A percentile compares a stretch with the other conserved stretches of the same genome.
Conservation (phyloP, 2,888 invertebrate species). For the Chaetogeoica ovagalla region DNA sequence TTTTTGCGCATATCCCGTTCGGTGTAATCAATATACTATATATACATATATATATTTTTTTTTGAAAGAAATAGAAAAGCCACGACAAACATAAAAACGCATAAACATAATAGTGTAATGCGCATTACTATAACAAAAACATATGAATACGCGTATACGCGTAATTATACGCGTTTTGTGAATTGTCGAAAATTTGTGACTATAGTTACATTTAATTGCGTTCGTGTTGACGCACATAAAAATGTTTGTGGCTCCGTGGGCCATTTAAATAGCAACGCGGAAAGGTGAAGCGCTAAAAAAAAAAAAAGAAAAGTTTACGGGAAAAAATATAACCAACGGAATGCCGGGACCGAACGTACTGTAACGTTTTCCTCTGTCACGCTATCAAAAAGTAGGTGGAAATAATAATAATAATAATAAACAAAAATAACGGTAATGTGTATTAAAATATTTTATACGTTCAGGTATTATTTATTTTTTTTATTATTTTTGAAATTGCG, state of each 20-base stretch:
- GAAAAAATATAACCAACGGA: neutral
- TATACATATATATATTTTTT: no score
- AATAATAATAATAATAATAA: neutral
- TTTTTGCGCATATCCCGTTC: no score
- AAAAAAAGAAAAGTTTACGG: neutral
- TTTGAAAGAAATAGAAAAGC: no score
- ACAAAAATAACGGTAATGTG: neutral
- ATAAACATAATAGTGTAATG: no score
- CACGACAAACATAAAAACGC: no score
- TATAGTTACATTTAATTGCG: neutral
- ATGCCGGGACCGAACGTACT: neutral
- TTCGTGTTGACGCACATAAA: conserved; percentile 4
- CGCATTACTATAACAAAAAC: no score
- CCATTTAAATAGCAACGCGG: neutral
- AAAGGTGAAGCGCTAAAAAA: neutral
- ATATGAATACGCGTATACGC: neutral
- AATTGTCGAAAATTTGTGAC: neutral
- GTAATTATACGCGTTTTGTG: neutral
- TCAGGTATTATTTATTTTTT: no score
- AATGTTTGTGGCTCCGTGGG: neutral
- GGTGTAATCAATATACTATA: no score
- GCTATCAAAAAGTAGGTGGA: neutral
- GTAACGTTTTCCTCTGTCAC: neutral
- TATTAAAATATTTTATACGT: no score
- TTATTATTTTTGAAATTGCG: no score